Percentiles rank a stretch among this genome's conserved stretches.
Conservation (phyloP, 1,140 invertebrate species). For the Scaptomyza pallida region DNA sequence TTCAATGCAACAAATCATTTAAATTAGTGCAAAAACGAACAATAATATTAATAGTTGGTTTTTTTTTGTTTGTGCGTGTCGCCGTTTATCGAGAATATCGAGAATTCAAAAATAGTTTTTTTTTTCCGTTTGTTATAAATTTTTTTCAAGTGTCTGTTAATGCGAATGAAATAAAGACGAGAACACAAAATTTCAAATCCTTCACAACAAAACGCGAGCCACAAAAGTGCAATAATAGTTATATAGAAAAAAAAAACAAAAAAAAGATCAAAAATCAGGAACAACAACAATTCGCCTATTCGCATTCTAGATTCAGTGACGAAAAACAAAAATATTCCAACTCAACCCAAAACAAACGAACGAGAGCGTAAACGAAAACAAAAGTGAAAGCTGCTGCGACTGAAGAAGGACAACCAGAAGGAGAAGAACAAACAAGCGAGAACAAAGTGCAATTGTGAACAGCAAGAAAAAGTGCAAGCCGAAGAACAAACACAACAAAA, state of each 20-base stretch:
- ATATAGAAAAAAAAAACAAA: neutral
- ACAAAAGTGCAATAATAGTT: constrained; percentile 10
- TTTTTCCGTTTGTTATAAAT: constrained; percentile 3
- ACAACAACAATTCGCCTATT: neutral
- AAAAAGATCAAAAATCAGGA: neutral
- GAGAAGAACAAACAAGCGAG: neutral
- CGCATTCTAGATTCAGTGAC: neutral
- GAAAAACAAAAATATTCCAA: neutral
- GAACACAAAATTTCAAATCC: neutral
- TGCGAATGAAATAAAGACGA: neutral
- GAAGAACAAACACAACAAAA: too few relatives aligned
- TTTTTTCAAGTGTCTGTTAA: constrained; percentile 6
- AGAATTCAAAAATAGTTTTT: neutral
- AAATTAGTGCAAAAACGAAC: constrained; percentile 40
- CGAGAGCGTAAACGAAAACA: constrained; percentile 9
- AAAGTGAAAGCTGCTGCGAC: constrained; percentile 6
- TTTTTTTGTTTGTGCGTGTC: neutral
- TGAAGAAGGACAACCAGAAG: neutral
- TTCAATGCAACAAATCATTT: constrained; percentile 12
- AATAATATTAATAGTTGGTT: constrained; percentile 3
- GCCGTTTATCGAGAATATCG: neutral
- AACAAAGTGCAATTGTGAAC: neutral
- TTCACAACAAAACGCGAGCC: neutral
- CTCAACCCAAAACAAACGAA: neutral
- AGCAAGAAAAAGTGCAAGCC: neutral